Percentiles rank a stretch among this genome's conserved stretches.
Conservation (phyloP, 2,113 vertebrate genomes). For the Lagopus leucura region DNA sequence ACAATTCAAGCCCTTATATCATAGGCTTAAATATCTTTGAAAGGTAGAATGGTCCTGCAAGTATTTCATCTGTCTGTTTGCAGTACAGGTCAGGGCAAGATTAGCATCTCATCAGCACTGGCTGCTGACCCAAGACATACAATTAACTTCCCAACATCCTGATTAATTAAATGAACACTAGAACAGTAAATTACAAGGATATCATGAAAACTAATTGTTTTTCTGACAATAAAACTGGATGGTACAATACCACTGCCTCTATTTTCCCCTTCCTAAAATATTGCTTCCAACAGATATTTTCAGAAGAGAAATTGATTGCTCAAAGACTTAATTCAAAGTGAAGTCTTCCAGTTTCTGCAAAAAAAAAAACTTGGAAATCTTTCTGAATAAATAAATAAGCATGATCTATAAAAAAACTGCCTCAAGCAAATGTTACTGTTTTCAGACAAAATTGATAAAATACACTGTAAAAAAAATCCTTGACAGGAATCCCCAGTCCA, state of each 20-base stretch:
- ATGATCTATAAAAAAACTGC: background rate
- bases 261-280: background rate
- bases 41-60: background rate
- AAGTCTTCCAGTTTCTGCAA: background rate
- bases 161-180: background rate
- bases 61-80: background rate
- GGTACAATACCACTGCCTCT: background rate
- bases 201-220: background rate
- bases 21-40: background rate
- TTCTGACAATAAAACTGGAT: background rate
- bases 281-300: background rate
- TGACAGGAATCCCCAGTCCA: background rate
- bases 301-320: background rate
- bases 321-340: background rate
- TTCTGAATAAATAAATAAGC: background rate
- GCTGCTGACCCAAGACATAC: background rate
- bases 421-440: background rate
- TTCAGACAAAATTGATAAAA: conserved; percentile 4
- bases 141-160: background rate
- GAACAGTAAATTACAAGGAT: background rate
- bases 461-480: background rate
- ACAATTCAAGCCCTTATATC: background rate
- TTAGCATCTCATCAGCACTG: background rate
- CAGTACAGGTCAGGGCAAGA: background rate
- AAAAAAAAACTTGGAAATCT: background rate